Evolutionary conservation across 2,797 vertebrate genomes (phyloP), one percentile per base, ranked within the genome.

Genomic region (Glyptemys insculpta): DNA sequence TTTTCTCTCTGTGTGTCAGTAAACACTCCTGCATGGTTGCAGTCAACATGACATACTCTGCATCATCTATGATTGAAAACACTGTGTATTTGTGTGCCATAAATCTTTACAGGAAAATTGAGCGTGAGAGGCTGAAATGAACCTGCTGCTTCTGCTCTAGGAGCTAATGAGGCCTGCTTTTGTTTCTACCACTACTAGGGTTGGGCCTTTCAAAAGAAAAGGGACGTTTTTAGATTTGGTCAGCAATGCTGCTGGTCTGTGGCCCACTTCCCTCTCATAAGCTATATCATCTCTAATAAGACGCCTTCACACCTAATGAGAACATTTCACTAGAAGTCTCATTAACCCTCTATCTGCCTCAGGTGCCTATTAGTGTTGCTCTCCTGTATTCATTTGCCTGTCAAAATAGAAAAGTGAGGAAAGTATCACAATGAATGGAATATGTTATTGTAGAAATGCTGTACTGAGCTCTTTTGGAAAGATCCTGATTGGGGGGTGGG

Each of bases 271-370:
- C 81, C 74, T 87, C 4, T 93, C 10, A n/a, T 93, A 89, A 83
- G 79, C 86, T 47, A 53, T 44, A 86, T 65, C 47, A 95, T 84
- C 12, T 91, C 49, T 89, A 87, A 57, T 88, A 90, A 92, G 16
- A 80, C 57, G 50, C 3, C 5, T 90, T 91, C 54, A 59, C 68
- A 74, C 29, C n/a, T 92, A 94, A 91, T 91, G 79, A 86, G 86
- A 85, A 68, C 8, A 23, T 79, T 87, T 74, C 37, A 18, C 83
- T 96, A 57, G 29, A 78, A 76, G 25, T 90, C 62, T 92, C 68
- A 81, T 89, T 93, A 82, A 92, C 83, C 76, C 82, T n/a, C 82
- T 89, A 31, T 92, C 82, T 91, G 79, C 87, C 59, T 85, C 86
- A 14, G 41, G 31, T 86, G 79, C 62, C 90, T 89, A 41, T 85